phyloP scores from a whole-genome alignment of 1,140 invertebrate species.

The Ditylenchus dipsaci region DNA sequence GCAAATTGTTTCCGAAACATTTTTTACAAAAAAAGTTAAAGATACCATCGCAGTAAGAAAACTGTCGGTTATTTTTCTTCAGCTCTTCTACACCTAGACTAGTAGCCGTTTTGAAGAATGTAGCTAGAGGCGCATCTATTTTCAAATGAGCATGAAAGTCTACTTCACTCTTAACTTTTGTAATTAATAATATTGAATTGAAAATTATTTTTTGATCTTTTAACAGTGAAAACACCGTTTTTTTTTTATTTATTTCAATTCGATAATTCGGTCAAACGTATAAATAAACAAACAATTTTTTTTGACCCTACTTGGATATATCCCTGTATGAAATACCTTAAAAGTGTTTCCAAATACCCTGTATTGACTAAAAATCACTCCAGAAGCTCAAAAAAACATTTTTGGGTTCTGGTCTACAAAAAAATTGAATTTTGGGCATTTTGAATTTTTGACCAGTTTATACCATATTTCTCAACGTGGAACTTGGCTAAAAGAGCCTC shows the following conservation, averaged over 20 bases:
- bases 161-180: constrained; percentile 25
- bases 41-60: constrained; percentile 46
- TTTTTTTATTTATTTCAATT: not conserved
- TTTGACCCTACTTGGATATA: too few species aligned
- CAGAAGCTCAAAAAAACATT: too few species aligned
- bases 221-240: not conserved
- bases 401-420: too few species aligned
- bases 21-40: not conserved
- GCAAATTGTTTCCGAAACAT: not conserved
- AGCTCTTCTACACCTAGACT: constrained; percentile 38
- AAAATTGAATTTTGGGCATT: too few species aligned
- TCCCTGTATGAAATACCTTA: too few species aligned
- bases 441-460: too few species aligned
- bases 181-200: constrained; percentile 15
- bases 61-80: constrained; percentile 40
- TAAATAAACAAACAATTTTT: not conserved
- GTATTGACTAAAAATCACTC: too few species aligned
- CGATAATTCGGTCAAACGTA: not conserved
- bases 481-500: too few species aligned
- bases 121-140: constrained; percentile 46
- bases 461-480: too few species aligned
- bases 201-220: not conserved
- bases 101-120: constrained; percentile 47
- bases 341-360: too few species aligned
- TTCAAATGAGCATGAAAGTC: constrained; percentile 53